Conservation (phyloP, 1,140 invertebrate genomes). For the Agraylea sexmaculata region DNA sequence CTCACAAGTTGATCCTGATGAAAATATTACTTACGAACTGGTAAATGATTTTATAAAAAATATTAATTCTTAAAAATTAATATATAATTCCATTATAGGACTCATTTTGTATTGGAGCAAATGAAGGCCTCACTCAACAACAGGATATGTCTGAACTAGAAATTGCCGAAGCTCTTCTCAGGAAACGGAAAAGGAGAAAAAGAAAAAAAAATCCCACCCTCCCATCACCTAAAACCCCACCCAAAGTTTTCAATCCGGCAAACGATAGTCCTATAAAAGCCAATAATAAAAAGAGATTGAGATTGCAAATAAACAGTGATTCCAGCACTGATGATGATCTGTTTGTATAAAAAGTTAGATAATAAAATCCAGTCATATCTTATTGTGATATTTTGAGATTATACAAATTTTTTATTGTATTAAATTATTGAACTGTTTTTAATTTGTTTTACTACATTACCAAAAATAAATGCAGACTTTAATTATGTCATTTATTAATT, state of each 20-base stretch:
- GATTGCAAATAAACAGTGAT: conserved; percentile 14
- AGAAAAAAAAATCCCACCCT: conserved; percentile 7
- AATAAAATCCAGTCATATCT: too few relatives aligned
- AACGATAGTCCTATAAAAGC: conserved; percentile 12
- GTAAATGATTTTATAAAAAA: conserved; percentile 22
- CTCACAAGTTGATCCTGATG: conserved; percentile 28
- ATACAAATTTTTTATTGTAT: background rate
- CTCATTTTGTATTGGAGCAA: conserved; percentile 36
- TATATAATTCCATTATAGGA: conserved; percentile 26
- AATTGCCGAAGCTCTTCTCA: conserved; percentile 31
- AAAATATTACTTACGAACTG: conserved; percentile 34
- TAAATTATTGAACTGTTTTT: background rate
- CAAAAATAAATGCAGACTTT: too few relatives aligned
- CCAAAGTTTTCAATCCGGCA: background rate
- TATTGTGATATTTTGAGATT: too few relatives aligned
- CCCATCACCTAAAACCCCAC: conserved; percentile 1
- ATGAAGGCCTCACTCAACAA: conserved; percentile 32
- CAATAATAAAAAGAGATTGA: conserved; percentile 11
- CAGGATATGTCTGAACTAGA: conserved; percentile 33
- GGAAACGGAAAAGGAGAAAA: conserved; percentile 24
- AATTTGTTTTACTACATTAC: background rate
- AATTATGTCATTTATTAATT: too few relatives aligned
- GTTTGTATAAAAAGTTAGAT: too few relatives aligned
- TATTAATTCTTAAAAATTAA: background rate
- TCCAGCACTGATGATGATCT: conserved; percentile 14